Conservation (phyloP, 2,113 vertebrate species). For the Cyphomyrus plagiostoma region DNA sequence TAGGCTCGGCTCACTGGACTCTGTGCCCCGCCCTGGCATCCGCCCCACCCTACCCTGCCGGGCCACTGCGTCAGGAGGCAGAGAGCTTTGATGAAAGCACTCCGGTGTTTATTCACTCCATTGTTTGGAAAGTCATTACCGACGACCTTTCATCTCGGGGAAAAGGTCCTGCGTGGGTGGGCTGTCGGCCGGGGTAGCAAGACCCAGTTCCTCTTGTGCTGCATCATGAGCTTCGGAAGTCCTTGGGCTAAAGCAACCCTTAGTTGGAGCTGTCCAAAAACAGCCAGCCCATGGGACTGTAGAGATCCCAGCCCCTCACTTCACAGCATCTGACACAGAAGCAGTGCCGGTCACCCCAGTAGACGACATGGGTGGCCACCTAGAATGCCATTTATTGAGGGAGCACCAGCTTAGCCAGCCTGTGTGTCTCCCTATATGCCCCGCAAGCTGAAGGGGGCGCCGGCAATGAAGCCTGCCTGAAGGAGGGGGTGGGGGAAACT, state of each 20-base stretch:
- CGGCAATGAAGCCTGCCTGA: neutral
- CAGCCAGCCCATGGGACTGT: neutral
- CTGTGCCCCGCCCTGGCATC: neutral
- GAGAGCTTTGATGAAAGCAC: neutral
- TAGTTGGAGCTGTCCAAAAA: neutral
- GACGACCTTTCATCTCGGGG: neutral
- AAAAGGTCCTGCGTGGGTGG: neutral
- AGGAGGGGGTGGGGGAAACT: neutral
- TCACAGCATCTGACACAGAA: neutral
- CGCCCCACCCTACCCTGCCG: neutral
- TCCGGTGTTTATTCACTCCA: neutral
- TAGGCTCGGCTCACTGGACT: neutral
- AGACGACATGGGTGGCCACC: neutral
- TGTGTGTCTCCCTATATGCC: neutral
- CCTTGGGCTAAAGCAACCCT: neutral
- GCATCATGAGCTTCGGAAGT: neutral
- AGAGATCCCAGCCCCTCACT: neutral
- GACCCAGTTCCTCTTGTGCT: neutral
- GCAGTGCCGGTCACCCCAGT: neutral
- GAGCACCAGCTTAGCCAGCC: neutral
- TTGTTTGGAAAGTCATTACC: neutral
- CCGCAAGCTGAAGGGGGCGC: neutral
- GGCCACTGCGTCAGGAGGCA: neutral
- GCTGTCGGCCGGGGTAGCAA: neutral
- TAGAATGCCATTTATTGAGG: neutral